Percentiles rank a stretch among this genome's conserved stretches.
phyloP scores from a whole-genome alignment of 2,113 vertebrate genomes.

The Nothocercus nigrocapillus region DNA sequence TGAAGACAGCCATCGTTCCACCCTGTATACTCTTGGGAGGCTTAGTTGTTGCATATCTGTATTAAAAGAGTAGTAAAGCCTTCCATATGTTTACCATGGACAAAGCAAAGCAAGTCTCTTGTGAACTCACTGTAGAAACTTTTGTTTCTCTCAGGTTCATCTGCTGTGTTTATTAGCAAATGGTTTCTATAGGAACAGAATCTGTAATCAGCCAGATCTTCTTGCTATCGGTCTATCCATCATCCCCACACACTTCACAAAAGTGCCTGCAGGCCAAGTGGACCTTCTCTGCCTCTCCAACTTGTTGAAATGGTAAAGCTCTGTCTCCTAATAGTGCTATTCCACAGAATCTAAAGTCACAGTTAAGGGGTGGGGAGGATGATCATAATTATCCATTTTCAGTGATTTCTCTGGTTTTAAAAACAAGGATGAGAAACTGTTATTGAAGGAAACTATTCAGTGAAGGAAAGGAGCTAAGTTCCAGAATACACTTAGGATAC shows the following conservation, averaged over 20 bases:
- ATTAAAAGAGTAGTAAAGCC: background rate
- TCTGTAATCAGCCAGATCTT: conserved; percentile 88
- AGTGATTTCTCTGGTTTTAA: background rate
- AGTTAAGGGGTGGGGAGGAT: background rate
- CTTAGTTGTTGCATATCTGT: background rate
- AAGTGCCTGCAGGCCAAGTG: conserved; percentile 70
- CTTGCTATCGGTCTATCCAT: conserved; percentile 89
- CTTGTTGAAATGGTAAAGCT: conserved; percentile 88
- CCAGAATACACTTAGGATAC: background rate
- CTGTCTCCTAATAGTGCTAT: background rate
- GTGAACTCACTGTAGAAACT: background rate
- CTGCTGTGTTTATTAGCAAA: conserved; percentile 92
- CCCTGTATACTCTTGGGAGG: background rate
- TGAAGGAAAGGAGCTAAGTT: background rate
- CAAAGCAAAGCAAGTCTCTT: background rate
- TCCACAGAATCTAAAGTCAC: background rate
- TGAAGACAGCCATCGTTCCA: background rate
- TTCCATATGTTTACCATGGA: background rate
- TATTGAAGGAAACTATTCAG: background rate
- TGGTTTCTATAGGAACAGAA: conserved; percentile 85
- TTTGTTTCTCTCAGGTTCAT: conserved; percentile 85
- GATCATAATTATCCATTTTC: background rate
- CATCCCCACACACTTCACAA: conserved; percentile 82
- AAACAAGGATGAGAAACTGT: background rate
- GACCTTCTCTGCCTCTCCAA: conserved; percentile 82